Conservation (phyloP, 1,140 invertebrate genomes). For the Chionoecetes opilio region DNA sequence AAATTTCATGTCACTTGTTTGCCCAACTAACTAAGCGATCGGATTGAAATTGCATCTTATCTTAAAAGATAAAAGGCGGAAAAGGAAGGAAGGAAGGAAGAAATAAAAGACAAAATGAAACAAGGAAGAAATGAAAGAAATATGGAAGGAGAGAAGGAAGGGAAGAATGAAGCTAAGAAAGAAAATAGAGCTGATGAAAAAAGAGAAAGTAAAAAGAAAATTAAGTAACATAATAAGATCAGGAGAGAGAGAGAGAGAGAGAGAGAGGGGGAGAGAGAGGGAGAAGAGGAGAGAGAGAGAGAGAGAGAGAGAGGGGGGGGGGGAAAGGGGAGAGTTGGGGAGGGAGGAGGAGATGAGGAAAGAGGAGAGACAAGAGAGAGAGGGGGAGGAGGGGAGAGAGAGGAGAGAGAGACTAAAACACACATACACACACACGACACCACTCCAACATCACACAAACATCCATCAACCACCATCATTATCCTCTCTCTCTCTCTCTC, state of each 20-base stretch:
- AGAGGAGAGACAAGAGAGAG: background rate
- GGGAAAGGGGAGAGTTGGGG: background rate
- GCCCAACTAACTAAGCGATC: too few relatives aligned
- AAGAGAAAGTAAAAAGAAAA: background rate
- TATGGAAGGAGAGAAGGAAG: background rate
- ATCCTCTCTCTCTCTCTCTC: too few relatives aligned
- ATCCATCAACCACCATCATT: too few relatives aligned
- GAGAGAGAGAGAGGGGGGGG: background rate
- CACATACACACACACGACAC: constrained; percentile 49
- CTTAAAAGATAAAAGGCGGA: background rate
- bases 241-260: background rate
- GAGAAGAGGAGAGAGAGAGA: background rate
- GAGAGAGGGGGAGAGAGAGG: background rate
- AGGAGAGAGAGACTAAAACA: background rate
- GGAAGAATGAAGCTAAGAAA: background rate
- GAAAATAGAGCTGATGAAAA: background rate
- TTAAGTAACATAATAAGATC: background rate
- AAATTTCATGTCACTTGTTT: too few relatives aligned
- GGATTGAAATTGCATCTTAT: too few relatives aligned
- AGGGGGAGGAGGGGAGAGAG: background rate
- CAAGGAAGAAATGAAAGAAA: too few relatives aligned
- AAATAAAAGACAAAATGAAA: background rate
- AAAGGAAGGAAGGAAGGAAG: background rate
- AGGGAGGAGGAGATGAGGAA: background rate
- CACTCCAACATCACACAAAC: too few relatives aligned